phyloP scores from a whole-genome alignment of 2,113 vertebrate genomes.

The Cololabis saira region DNA sequence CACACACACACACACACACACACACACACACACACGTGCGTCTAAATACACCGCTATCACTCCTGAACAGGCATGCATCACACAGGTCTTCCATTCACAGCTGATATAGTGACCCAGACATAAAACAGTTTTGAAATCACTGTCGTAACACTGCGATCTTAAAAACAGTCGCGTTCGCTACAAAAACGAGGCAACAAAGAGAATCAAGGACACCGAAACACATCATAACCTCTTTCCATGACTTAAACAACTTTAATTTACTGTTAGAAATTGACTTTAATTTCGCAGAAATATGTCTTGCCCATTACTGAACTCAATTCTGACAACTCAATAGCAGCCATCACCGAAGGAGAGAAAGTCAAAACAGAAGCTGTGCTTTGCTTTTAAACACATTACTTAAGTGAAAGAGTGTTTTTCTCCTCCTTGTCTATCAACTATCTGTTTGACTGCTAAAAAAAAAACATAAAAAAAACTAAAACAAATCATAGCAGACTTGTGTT shows the following conservation, averaged over 20 bases:
- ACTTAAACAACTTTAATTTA: conserved; percentile 36
- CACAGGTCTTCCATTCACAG: conserved; percentile 28
- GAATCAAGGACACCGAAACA: conserved; percentile 46
- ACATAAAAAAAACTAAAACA: too few species aligned
- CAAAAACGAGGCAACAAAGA: conserved; percentile 35
- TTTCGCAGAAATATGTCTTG: conserved; percentile 34
- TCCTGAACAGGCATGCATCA: conserved; percentile 46
- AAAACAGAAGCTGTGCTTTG: conserved; percentile 28
- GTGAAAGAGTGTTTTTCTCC: neutral
- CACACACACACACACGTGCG: conserved; percentile 28
- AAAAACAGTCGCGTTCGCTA: conserved; percentile 32
- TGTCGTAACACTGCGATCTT: conserved; percentile 21
- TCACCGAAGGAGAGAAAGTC: conserved; percentile 12
- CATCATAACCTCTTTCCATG: conserved; percentile 17
- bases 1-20: conserved; percentile 33
- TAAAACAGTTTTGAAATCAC: conserved; percentile 23
- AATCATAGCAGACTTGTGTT: conserved; percentile 2
- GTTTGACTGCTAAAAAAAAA: neutral
- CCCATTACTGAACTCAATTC: conserved; percentile 23
- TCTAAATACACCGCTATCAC: conserved; percentile 21
- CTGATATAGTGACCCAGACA: conserved; percentile 18
- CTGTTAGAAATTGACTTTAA: conserved; percentile 41
- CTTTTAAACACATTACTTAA: conserved; percentile 20
- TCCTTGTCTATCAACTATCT: conserved; percentile 17
- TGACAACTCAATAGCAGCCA: conserved; percentile 20